These are phyloP conservation scores for Urocitellus parryii DNA, from an alignment of 2,113 vertebrate species.

Conservation along the genomic window DNA sequence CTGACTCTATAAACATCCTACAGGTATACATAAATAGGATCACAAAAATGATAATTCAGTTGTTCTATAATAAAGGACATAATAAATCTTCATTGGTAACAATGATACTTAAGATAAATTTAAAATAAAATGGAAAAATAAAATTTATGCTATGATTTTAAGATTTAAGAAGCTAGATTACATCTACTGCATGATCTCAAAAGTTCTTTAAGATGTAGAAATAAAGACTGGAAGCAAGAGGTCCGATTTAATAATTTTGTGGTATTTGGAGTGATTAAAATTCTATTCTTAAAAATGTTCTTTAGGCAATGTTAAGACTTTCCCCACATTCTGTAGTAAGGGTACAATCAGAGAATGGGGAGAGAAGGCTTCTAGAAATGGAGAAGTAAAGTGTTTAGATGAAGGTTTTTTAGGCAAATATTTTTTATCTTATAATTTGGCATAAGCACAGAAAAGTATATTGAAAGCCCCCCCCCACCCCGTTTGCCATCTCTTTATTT, in stretches of 20 bases:
- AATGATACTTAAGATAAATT: background rate
- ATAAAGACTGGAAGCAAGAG: background rate
- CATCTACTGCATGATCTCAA: too few relatives aligned
- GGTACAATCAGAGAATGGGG: background rate
- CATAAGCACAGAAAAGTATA: background rate
- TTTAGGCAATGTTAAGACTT: background rate
- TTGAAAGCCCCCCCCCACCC: background rate
- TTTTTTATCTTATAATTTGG: background rate
- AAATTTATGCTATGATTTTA: background rate
- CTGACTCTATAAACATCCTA: background rate
- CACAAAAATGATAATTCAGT: background rate
- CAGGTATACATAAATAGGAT: background rate
- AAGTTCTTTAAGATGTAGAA: background rate
- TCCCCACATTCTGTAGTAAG: background rate
- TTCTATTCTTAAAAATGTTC: background rate
- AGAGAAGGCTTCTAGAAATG: background rate
- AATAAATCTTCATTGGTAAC: background rate
- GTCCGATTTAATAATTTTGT: background rate
- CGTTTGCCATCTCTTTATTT: background rate
- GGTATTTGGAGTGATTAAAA: slow-evolving; percentile 7
- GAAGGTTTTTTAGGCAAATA: background rate
- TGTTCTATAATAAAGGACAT: background rate
- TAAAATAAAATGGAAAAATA: slow-evolving; percentile 13
- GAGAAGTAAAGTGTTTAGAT: background rate
- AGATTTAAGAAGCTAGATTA: background rate